Evolutionary conservation across 2,797 vertebrate species (phyloP).

Genomic region (Apodemus agrarius): DNA sequence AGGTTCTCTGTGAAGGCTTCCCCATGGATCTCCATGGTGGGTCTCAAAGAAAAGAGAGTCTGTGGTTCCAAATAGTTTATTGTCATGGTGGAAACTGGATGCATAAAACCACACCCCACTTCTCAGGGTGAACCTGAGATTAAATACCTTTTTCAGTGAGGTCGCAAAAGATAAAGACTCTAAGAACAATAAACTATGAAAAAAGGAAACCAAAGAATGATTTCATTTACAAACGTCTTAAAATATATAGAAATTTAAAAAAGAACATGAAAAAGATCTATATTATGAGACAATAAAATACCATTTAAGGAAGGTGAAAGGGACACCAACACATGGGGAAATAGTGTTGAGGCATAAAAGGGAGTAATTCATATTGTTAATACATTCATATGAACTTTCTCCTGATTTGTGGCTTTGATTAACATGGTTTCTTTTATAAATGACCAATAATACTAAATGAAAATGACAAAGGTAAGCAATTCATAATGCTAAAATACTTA

Average conservation of each 20-base stretch:
- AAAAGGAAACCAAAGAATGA: neutral
- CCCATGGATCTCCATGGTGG: no score
- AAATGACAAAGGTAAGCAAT: neutral
- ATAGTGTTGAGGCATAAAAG: neutral
- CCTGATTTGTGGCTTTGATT: neutral
- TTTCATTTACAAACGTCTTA: neutral
- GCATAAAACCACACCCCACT: no score
- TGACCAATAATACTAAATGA: neutral
- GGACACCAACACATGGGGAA: neutral
- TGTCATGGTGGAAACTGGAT: no score
- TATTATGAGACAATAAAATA: neutral
- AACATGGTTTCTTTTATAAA: neutral
- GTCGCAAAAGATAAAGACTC: no score
- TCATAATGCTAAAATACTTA: neutral
- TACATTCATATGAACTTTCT: neutral
- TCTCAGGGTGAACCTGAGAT: no score
- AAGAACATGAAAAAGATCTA: no score
- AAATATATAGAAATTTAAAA: neutral
- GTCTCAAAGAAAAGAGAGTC: no score
- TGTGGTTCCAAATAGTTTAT: no score
- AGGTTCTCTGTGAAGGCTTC: no score
- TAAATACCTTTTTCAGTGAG: no score
- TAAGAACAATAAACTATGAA: neutral
- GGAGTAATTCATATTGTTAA: neutral
- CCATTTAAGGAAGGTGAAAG: neutral